phyloP scores from a whole-genome alignment of 2,888 invertebrate species.

The Leptodirus hochenwartii region DNA sequence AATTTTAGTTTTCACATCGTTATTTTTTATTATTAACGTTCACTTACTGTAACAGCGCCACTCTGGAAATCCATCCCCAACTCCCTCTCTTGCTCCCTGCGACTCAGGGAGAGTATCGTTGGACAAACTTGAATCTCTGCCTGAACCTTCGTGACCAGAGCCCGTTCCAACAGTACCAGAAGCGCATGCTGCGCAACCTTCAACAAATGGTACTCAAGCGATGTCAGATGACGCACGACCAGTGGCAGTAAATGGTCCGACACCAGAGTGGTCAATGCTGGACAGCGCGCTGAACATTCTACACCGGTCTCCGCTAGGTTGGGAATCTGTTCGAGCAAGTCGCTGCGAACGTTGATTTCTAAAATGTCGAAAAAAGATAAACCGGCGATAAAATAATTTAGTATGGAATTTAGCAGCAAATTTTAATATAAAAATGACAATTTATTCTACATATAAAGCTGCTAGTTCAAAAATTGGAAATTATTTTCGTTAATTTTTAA shows the following conservation, averaged over 20 bases:
- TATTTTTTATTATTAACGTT: slow-evolving; percentile 1
- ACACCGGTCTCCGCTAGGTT: slow-evolving; percentile 42
- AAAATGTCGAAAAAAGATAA: slow-evolving; percentile 19
- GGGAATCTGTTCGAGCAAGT: slow-evolving; percentile 47
- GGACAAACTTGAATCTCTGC: slow-evolving; percentile 46
- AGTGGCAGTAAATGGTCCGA: slow-evolving; percentile 40
- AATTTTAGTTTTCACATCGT: slow-evolving; percentile 4
- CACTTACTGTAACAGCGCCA: slow-evolving; percentile 38
- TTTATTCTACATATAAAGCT: no score
- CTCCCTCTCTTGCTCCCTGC: slow-evolving; percentile 26
- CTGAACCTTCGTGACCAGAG: slow-evolving; percentile 36
- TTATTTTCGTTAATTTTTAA: no score
- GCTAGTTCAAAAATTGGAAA: no score
- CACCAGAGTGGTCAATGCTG: slow-evolving; percentile 31
- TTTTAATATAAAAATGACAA: no score
- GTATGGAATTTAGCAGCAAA: not conserved
- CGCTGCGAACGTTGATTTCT: slow-evolving; percentile 41
- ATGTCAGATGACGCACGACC: slow-evolving; percentile 40
- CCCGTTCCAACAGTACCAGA: slow-evolving; percentile 42
- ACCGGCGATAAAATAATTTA: slow-evolving; percentile 9
- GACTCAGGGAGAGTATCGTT: slow-evolving; percentile 37
- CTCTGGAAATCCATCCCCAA: slow-evolving; percentile 30
- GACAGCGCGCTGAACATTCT: slow-evolving; percentile 27
- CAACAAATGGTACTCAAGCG: slow-evolving; percentile 37
- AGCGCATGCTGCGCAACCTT: slow-evolving; percentile 45